Evolutionary conservation across 35 echinoderm and acorn worm genomes (phyloP), one percentile per base, ranked within the genome.

Genomic region (Diadema setosum): DNA sequence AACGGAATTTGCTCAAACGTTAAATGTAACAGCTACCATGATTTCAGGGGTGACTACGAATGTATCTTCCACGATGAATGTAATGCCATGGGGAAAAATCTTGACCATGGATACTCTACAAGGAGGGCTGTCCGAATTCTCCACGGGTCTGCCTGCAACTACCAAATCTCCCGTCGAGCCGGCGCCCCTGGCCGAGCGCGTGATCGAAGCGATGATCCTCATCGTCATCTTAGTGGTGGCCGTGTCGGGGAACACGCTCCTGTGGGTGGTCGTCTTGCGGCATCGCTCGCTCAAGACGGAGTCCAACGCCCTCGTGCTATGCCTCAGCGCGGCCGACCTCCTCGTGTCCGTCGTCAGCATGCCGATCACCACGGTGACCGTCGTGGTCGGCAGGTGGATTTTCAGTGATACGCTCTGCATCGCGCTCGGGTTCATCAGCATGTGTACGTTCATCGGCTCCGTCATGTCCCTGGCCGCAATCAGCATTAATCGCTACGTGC

Each of bases 391-490:
- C 2, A 67, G 63, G 1, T 89, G 89, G 89, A 20, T 78, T 5
- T 92, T 94, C 45, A 36, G 69, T 14, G 58, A 82, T 0, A 1
- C 0, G 0, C 18, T 92, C 11, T 99, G 96, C 46, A 78, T 39
- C 14, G 41, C 64, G 2, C 78, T 92, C 32, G 96, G 96, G 2
- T 92, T 94, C 81, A 55, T 89, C 21, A 99, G 94, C 50, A 99
- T 99, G 96, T 43, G 80, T 11, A 94, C 93, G 11, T 99, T 99
- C 44, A 83, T 99, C 27, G 92, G 80, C 8, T 99, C 96, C 46
- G 96, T 99, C 44, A 99, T 99, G 96, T 99, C 89, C 15, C 87
- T 99, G 21, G 96, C 64, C 48, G 89, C 86, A 20, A 99, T 99
- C 3, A 99, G 96, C 56, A 85, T 99, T 45, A 99, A 99, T 82